These are phyloP conservation scores for Dasysyrphus tricinctus DNA, from an alignment of 2,888 invertebrate species.

Conservation along the genomic window DNA sequence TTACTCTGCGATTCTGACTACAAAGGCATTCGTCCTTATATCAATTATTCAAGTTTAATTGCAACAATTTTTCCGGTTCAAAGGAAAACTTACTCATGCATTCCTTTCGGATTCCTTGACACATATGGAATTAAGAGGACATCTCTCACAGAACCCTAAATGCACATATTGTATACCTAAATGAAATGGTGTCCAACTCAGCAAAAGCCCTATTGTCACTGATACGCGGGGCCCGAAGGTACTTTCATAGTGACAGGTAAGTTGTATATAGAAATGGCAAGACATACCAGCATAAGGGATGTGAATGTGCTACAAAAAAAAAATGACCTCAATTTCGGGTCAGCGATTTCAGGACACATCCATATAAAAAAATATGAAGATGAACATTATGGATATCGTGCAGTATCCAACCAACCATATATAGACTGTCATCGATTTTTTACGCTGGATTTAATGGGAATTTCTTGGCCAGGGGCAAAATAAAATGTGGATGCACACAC, in stretches of 20 bases:
- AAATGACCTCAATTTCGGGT: conserved; percentile 29
- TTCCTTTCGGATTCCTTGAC: conserved; percentile 42
- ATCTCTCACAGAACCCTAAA: not conserved
- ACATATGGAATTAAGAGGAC: conserved; percentile 52
- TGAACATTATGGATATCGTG: conserved; percentile 7
- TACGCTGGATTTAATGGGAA: conserved; percentile 45
- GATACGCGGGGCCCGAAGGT: not conserved
- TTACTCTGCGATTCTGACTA: not conserved
- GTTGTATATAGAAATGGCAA: not conserved
- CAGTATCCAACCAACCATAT: conserved; percentile 16
- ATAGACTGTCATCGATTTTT: conserved; percentile 43
- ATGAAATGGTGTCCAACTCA: conserved; percentile 20
- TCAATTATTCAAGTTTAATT: conserved; percentile 62
- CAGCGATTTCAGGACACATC: conserved; percentile 31
- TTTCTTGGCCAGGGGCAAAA: conserved; percentile 43
- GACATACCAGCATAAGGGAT: not conserved
- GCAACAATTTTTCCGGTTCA: conserved; percentile 38
- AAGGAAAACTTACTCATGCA: conserved; percentile 5
- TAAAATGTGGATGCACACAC: conserved; percentile 1
- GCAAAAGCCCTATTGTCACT: not conserved
- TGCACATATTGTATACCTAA: not conserved
- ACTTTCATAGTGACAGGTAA: conserved; percentile 8
- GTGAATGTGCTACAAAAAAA: too few species aligned
- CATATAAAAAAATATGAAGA: conserved; percentile 23
- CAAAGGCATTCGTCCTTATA: conserved; percentile 22